Conservation (phyloP, 2,797 vertebrate species). For the Ceryle rudis region DNA sequence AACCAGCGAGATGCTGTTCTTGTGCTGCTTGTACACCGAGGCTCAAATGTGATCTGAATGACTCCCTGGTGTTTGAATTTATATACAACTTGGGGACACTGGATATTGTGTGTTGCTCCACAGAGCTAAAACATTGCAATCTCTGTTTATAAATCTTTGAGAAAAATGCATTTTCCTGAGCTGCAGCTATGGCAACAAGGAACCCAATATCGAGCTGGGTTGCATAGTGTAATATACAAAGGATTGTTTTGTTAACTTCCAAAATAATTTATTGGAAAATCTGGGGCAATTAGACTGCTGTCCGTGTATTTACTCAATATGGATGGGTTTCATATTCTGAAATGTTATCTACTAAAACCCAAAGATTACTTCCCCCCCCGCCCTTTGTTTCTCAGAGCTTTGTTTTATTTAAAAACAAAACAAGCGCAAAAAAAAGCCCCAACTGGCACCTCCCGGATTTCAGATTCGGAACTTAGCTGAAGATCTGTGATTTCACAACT, state of each 20-base stretch:
- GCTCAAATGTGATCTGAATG: conserved; percentile 34
- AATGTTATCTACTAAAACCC: background rate
- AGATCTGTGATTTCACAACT: background rate
- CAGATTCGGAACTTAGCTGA: background rate
- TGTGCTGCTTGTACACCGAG: background rate
- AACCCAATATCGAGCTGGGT: conserved; percentile 18
- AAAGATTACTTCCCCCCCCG: too few species aligned
- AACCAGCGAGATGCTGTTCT: background rate
- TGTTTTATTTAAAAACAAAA: background rate
- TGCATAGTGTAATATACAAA: background rate
- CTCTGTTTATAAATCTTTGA: conserved; percentile 72
- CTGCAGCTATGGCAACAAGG: conserved; percentile 76
- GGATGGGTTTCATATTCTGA: background rate
- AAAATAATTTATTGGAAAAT: conserved; percentile 33
- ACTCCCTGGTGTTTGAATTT: conserved; percentile 59
- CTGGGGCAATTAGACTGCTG: background rate
- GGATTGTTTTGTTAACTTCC: background rate
- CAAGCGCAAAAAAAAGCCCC: background rate
- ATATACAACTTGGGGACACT: conserved; percentile 48
- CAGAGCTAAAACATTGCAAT: conserved; percentile 65
- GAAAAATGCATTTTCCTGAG: conserved; percentile 69
- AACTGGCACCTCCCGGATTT: background rate
- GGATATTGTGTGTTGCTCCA: conserved; percentile 53
- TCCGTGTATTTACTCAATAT: background rate
- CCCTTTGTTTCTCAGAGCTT: background rate